A percentile compares a stretch with the other conserved stretches of the same genome.
Evolutionary conservation across 2,113 vertebrate genomes (phyloP).

Genomic region (Paracanthobrama guichenoti): DNA sequence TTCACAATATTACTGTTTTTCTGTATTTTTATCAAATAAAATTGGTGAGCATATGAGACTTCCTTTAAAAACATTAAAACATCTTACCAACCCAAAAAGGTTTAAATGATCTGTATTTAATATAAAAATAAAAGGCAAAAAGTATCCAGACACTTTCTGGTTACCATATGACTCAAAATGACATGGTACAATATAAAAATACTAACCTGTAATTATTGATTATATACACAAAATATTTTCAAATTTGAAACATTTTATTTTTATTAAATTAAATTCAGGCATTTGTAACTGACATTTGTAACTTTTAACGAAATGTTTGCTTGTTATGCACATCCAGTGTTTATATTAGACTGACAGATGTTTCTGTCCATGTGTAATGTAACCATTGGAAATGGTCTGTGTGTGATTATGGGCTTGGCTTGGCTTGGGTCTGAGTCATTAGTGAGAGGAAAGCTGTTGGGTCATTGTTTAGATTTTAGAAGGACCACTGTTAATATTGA

Average conservation of each 20-base stretch:
- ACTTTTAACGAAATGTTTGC: background rate
- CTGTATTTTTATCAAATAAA: no score
- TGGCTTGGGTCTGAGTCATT: background rate
- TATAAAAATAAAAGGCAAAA: no score
- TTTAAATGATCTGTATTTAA: no score
- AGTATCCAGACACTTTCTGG: no score
- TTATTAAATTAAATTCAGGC: no score
- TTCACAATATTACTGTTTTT: no score
- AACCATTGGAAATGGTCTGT: slow-evolving; percentile 3
- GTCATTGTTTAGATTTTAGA: slow-evolving; percentile 4
- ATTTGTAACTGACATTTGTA: background rate
- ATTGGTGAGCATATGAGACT: no score
- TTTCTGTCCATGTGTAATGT: background rate
- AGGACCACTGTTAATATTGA: background rate
- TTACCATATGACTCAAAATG: no score
- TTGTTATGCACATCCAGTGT: background rate
- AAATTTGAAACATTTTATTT: no score
- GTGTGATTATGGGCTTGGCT: slow-evolving; percentile 18
- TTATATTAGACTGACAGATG: background rate
- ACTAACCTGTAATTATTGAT: background rate
- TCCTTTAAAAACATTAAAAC: no score
- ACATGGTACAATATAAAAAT: background rate
- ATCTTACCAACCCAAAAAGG: no score
- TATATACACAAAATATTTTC: background rate
- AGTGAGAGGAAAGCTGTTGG: slow-evolving; percentile 7